A percentile compares a stretch with the other conserved stretches of the same genome.
These are phyloP conservation scores for Amphimallon solstitiale DNA, from an alignment of 2,888 invertebrate genomes.

Conservation along the genomic window DNA sequence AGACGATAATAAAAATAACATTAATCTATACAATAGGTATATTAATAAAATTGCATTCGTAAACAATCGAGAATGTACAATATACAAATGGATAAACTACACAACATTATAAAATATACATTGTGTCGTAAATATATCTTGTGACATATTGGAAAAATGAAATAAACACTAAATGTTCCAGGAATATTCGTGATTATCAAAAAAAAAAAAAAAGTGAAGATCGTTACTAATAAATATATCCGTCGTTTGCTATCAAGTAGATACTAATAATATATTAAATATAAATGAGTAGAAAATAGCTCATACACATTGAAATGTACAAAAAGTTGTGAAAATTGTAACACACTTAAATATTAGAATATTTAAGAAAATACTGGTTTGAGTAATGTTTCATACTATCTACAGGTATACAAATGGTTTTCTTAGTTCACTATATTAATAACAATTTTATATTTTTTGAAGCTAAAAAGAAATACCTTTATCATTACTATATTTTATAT, in stretches of 20 bases:
- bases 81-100: slow-evolving; percentile 31
- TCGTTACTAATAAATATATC: not conserved
- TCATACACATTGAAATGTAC: slow-evolving; percentile 8
- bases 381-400: slow-evolving; percentile 50
- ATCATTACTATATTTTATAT: not conserved
- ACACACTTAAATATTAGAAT: slow-evolving; percentile 29
- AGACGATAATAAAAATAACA: not conserved
- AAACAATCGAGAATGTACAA: slow-evolving; percentile 47
- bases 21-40: slow-evolving; percentile 44
- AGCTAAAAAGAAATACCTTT: slow-evolving; percentile 39
- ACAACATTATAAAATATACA: slow-evolving; percentile 24
- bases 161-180: not conserved
- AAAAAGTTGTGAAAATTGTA: slow-evolving; percentile 31
- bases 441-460: slow-evolving; percentile 52
- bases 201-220: not conserved
- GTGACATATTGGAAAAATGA: not conserved
- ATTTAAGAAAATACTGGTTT: slow-evolving; percentile 33
- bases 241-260: not conserved
- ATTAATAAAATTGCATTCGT: slow-evolving; percentile 54
- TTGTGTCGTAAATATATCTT: too few relatives aligned
- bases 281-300: slow-evolving; percentile 21
- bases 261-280: slow-evolving; percentile 14
- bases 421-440: slow-evolving; percentile 58
- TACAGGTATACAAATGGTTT: slow-evolving; percentile 58
- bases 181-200: not conserved